Evolutionary conservation across 2,797 vertebrate species (phyloP).

Genomic region (Phrynocephalus guinanensis): DNA sequence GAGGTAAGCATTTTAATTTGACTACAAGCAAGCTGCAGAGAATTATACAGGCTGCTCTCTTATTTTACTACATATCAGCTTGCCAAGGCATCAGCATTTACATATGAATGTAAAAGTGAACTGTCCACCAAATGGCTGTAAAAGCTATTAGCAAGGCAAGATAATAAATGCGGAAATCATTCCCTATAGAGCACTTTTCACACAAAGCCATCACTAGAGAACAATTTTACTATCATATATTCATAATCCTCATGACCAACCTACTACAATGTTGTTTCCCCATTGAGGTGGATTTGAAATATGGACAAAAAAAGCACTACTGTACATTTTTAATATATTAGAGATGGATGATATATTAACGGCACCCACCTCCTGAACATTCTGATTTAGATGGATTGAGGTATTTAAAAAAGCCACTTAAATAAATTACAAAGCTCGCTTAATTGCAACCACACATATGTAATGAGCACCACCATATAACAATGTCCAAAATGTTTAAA

Average conservation of each 20-base stretch:
- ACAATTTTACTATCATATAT: slow-evolving; percentile 72
- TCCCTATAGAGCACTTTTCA: slow-evolving; percentile 81
- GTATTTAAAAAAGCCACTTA: not conserved
- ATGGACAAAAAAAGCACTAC: slow-evolving; percentile 42
- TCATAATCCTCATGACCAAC: slow-evolving; percentile 8
- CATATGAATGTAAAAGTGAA: slow-evolving; percentile 75
- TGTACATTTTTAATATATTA: not conserved
- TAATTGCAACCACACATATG: not conserved
- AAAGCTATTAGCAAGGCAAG: slow-evolving; percentile 87
- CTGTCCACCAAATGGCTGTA: slow-evolving; percentile 76
- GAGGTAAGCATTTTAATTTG: slow-evolving; percentile 50
- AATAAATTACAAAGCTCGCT: not conserved
- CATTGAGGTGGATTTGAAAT: slow-evolving; percentile 46
- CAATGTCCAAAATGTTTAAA: not conserved
- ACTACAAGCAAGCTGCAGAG: slow-evolving; percentile 50
- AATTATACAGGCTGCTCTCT: slow-evolving; percentile 68
- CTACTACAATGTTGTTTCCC: slow-evolving; percentile 49
- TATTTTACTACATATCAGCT: slow-evolving; percentile 61
- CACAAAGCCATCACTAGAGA: slow-evolving; percentile 82
- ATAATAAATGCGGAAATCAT: slow-evolving; percentile 88
- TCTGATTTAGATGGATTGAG: not conserved
- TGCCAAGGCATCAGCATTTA: slow-evolving; percentile 73
- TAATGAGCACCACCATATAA: not conserved
- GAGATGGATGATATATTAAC: not conserved
- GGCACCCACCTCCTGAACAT: not conserved